Evolutionary conservation across 2,888 invertebrate species (phyloP), one percentile per base, ranked within the genome.

Genomic region (Oxyscelio sp.): DNA sequence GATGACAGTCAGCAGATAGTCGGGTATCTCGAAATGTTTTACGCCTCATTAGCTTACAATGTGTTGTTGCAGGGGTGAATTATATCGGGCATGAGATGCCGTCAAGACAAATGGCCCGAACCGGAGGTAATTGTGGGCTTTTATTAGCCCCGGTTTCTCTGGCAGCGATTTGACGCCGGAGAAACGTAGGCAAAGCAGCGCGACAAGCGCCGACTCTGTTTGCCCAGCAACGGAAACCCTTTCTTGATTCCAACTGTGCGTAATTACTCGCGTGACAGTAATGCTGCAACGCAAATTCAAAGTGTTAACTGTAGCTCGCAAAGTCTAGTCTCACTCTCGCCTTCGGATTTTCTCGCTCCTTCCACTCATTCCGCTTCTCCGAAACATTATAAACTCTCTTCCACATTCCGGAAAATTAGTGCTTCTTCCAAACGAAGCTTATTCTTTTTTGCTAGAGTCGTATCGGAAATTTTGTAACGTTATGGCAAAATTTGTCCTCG

Each of bases 61-160:
- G n/a, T n/a, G n/a, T n/a, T n/a, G n/a, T n/a, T n/a, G n/a, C n/a
- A n/a, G n/a, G n/a, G n/a, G n/a, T n/a, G n/a, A n/a, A n/a, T n/a
- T n/a, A n/a, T n/a, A n/a, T n/a, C n/a, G n/a, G n/a, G n/a, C n/a
- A n/a, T n/a, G n/a, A n/a, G n/a, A n/a, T n/a, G n/a, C n/a, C n/a
- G n/a, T n/a, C n/a, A n/a, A n/a, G 94, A 94, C 93, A 94, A 94
- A 94, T 94, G 94, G 94, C 91, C 92, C 92, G 91, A 93, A 92
- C 93, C 92, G 93, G 94, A 94, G 94, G 94, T 94, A 94, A 94
- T 94, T 93, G 93, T n/a, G n/a, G n/a, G 94, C 93, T 94, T 94
- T 94, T 94, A 94, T 94, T 94, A 94, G 94, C 92, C 92, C 90
- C 91, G 91, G 92, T 91, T 93, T 92, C 92, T 84, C 87, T 87